phyloP scores from a whole-genome alignment of 2,113 vertebrate genomes.

The Corynorhinus townsendii region DNA sequence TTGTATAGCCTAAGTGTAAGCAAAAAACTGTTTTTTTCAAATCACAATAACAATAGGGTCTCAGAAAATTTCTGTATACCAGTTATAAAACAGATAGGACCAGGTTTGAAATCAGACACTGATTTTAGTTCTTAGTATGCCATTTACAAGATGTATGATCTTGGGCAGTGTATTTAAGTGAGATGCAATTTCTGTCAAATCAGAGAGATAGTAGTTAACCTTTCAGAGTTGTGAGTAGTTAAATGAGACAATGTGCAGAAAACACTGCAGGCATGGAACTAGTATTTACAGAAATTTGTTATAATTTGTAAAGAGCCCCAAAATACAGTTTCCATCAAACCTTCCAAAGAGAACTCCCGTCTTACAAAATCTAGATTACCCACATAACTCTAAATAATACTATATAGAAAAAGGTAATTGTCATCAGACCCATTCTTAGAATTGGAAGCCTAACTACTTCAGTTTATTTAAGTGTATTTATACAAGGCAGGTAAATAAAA shows the following conservation, averaged over 20 bases:
- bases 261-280: background rate
- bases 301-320: background rate
- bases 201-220: background rate
- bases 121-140: conserved; percentile 39
- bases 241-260: background rate
- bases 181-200: background rate
- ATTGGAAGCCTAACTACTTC: background rate
- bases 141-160: conserved; percentile 4
- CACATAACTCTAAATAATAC: background rate
- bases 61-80: background rate
- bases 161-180: conserved; percentile 13
- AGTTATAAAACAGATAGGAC: background rate
- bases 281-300: background rate
- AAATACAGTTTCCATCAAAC: background rate
- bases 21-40: background rate
- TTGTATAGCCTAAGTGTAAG: background rate
- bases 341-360: background rate
- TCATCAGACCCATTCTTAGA: conserved; percentile 12
- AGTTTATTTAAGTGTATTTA: conserved; percentile 16
- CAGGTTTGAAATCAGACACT: conserved; percentile 28
- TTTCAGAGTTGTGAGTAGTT: background rate
- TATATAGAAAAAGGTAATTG: background rate
- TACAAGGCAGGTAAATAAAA: background rate
- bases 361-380: background rate
- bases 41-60: background rate